Conservation (phyloP, 2,888 invertebrate species). For the Neoscelio sp. region DNA sequence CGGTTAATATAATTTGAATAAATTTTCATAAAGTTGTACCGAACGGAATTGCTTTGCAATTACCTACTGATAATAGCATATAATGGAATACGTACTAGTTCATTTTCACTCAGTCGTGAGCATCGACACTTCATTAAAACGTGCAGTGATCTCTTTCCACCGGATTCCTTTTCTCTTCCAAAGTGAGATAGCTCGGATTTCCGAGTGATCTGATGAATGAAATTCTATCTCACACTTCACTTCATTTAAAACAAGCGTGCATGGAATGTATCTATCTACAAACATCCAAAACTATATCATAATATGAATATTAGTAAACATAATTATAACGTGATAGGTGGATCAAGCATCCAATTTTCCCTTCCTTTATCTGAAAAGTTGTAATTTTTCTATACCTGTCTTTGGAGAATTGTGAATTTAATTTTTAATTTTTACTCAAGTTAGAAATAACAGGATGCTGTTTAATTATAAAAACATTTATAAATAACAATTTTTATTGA, state of each 20-base stretch:
- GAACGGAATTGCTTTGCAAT: constrained; percentile 44
- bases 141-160: constrained; percentile 51
- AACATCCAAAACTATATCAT: constrained; percentile 45
- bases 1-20: constrained; percentile 48
- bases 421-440: too few relatives aligned
- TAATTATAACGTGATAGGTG: constrained; percentile 23
- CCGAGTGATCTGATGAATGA: constrained; percentile 55
- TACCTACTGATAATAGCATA: constrained; percentile 40
- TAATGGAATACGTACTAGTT: constrained; percentile 57
- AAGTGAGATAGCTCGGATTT: constrained; percentile 59
- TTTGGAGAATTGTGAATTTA: too few relatives aligned
- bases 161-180: constrained; percentile 47
- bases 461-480: too few relatives aligned
- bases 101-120: constrained; percentile 54
- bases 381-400: background rate
- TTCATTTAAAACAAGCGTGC: constrained; percentile 44
- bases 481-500: too few relatives aligned
- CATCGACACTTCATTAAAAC: constrained; percentile 62
- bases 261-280: constrained; percentile 22
- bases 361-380: background rate
- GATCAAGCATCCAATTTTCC: constrained; percentile 8
- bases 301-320: constrained; percentile 37
- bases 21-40: constrained; percentile 41
- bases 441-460: too few relatives aligned
- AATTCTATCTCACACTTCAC: constrained; percentile 54